Conservation (phyloP, 2,888 invertebrate species). For the Caenorhabditis wallacei region DNA sequence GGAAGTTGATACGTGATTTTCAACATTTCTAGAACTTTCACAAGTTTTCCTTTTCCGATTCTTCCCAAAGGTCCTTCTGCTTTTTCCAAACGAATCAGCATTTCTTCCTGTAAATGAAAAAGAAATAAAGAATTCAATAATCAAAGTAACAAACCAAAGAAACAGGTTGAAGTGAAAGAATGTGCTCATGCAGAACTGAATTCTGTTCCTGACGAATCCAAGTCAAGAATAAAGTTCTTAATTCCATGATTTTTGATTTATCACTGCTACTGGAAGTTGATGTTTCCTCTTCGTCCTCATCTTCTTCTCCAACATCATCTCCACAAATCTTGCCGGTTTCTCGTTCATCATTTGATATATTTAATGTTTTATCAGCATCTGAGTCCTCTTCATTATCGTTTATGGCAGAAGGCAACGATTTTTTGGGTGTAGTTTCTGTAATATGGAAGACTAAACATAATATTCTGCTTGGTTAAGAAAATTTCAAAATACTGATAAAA, state of each 20-base stretch:
- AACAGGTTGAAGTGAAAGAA: slow-evolving; percentile 75
- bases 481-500: too few relatives aligned
- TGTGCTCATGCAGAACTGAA: slow-evolving; percentile 73
- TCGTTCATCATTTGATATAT: slow-evolving; percentile 62
- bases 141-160: slow-evolving; percentile 65
- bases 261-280: slow-evolving; percentile 3
- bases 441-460: neutral
- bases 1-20: slow-evolving; percentile 66
- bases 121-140: neutral
- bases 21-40: slow-evolving; percentile 58
- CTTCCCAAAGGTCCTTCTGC: slow-evolving; percentile 66
- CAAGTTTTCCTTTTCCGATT: slow-evolving; percentile 69
- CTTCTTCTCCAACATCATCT: slow-evolving; percentile 53
- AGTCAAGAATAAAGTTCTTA: slow-evolving; percentile 65
- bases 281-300: slow-evolving; percentile 52
- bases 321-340: slow-evolving; percentile 38
- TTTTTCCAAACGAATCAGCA: slow-evolving; percentile 64
- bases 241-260: slow-evolving; percentile 35
- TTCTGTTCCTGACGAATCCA: slow-evolving; percentile 76
- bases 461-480: too few relatives aligned
- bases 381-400: slow-evolving; percentile 31
- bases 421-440: neutral
- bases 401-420: neutral
- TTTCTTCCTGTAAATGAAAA: slow-evolving; percentile 68
- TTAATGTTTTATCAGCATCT: slow-evolving; percentile 68